Evolutionary conservation across 2,888 invertebrate genomes (phyloP).

Genomic region (Malacosoma neustria): DNA sequence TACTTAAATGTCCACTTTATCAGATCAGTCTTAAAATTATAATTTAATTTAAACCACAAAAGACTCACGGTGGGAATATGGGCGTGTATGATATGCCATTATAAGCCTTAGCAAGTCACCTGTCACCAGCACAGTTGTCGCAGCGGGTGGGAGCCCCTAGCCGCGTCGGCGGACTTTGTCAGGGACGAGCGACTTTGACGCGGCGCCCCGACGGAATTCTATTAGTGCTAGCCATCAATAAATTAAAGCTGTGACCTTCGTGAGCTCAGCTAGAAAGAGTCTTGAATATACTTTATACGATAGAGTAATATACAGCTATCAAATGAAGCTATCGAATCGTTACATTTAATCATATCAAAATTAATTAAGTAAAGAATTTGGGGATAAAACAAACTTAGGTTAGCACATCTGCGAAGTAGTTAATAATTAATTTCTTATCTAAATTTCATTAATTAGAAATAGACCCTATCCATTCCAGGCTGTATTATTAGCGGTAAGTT

Average conservation of each 20-base stretch:
- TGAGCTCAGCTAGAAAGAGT: neutral
- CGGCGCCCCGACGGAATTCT: slow-evolving; percentile 3
- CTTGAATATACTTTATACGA: neutral
- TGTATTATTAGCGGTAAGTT: too few relatives aligned
- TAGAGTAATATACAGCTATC: neutral
- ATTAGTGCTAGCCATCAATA: neutral
- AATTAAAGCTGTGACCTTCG: neutral
- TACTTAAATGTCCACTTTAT: neutral
- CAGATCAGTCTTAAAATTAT: neutral
- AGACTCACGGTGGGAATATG: neutral
- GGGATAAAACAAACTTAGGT: too few relatives aligned
- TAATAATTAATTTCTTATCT: too few relatives aligned
- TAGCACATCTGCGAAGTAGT: too few relatives aligned
- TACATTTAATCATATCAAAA: too few relatives aligned
- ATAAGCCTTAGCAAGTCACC: neutral
- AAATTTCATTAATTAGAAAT: too few relatives aligned
- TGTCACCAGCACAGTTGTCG: neutral
- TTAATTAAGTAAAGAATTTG: too few relatives aligned
- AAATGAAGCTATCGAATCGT: too few relatives aligned
- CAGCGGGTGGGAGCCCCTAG: neutral
- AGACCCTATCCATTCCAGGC: too few relatives aligned
- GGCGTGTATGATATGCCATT: neutral
- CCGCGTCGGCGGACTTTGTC: neutral
- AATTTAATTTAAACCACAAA: neutral
- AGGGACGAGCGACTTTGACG: slow-evolving; percentile 3